Evolutionary conservation across 2,888 invertebrate species (phyloP), one percentile per base, ranked within the genome.

Genomic region (Dolichopus griseipennis): DNA sequence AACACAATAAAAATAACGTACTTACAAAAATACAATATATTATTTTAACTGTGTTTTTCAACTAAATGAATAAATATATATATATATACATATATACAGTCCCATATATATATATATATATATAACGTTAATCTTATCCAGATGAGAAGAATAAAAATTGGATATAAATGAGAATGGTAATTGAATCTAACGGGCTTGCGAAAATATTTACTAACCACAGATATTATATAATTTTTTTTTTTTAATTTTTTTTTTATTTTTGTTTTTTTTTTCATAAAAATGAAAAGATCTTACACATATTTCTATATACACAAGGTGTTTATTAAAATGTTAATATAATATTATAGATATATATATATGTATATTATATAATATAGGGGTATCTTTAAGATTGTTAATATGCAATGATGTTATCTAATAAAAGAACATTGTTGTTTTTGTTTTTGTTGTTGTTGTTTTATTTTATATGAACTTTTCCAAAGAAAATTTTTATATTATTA

Each of bases 161-260:
- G 52, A 18, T 52, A 52, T 52, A 52, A 52, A 52, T 52, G 52
- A 52, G 18, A 52, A 52, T 52, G 52, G 52, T 52, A 52, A 52
- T 52, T 52, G 52, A 52, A 52, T 52, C 18, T 52, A 52, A 52
- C 52, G 52, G 52, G 52, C 18, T 15, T 52, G 52, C 52, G 52
- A 52, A 52, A 52, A 52, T 52, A 52, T 52, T 52, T 52, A 52
- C 52, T 52, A 52, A 52, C 52, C 52, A n/a, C 52, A 18, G 52
- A 52, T 37, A 37, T 52, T 52, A 52, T 2, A 52, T 18, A 15
- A 6, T 52, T 52, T 52, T 52, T 52, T 18, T 15, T 52, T 52
- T 52, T 15, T 52, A 18, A 18, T 52, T 12, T 15, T 52, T 4
- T 52, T 52, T 52, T 52, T 7, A 12, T 52, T 52, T 41, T 41